These are phyloP conservation scores for Euclidia mi DNA, from an alignment of 2,888 invertebrate species.

Conservation along the genomic window DNA sequence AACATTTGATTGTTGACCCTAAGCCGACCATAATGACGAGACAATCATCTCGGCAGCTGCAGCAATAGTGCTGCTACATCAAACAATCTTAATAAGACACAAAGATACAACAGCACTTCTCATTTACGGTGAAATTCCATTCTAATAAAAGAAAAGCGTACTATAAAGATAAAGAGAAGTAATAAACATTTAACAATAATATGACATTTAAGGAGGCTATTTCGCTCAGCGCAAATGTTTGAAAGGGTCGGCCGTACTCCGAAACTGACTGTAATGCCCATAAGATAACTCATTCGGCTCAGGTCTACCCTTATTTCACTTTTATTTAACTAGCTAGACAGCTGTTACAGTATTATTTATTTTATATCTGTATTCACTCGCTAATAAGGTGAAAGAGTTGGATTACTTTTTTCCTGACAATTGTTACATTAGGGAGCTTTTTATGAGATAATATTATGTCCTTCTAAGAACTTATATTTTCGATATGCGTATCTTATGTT, in stretches of 20 bases:
- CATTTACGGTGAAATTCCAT: slow-evolving; percentile 13
- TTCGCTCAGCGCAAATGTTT: slow-evolving; percentile 21
- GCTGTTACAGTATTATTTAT: slow-evolving; percentile 21
- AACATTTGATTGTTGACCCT: too few species aligned
- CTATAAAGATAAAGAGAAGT: slow-evolving; percentile 19
- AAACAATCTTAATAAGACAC: too few species aligned
- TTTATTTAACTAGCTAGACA: slow-evolving; percentile 21
- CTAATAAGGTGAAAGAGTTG: slow-evolving; percentile 14
- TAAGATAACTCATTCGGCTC: slow-evolving; percentile 24
- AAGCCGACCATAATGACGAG: too few species aligned
- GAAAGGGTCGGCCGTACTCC: slow-evolving; percentile 21
- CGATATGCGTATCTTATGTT: too few species aligned
- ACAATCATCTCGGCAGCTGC: too few species aligned
- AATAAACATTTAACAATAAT: slow-evolving; percentile 27
- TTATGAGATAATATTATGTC: too few species aligned
- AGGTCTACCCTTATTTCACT: slow-evolving; percentile 21
- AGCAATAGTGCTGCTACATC: too few species aligned
- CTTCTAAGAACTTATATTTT: too few species aligned
- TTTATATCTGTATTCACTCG: slow-evolving; percentile 13
- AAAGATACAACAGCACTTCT: background rate
- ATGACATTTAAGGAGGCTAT: slow-evolving; percentile 24
- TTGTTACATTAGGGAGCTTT: background rate
- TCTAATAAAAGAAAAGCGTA: slow-evolving; percentile 20
- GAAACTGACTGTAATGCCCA: slow-evolving; percentile 12
- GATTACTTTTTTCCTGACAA: background rate